Evolutionary conservation across 2,888 invertebrate species (phyloP), one percentile per base, ranked within the genome.

Genomic region (Sesia apiformis): DNA sequence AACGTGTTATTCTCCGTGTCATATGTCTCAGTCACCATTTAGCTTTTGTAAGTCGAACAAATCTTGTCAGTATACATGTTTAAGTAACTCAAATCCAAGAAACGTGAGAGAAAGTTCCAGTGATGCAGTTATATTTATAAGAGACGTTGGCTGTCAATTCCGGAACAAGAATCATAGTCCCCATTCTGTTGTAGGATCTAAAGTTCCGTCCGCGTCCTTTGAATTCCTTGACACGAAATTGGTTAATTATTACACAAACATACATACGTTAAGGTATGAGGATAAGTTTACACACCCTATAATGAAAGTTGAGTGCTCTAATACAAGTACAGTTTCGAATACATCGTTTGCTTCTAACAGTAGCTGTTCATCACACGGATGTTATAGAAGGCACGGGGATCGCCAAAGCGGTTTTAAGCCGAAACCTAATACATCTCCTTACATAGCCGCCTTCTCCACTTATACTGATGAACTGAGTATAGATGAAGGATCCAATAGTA

Each of bases 101-200:
- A 38, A 38, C 7, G 38, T 38, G 23, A 65, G 65, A 54, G 65
- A 66, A 46, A 63, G 55, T 41, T 23, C 56, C 0, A 76, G 71
- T 52, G 78, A 81, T 40, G 73, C 70, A 3, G 67, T 87, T 7
- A 66, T 87, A 58, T 87, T 77, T 56, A 81, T 88, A 42, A 78
- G 87, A 66, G 86, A 88, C 59, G 87, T 87, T 5, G 87, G 86
- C 4, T 88, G 87, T 61, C 88, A 88, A 59, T 86, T 85, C 60
- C 66, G 72, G 58, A 73, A 70, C 55, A 81, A 76, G 64, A 64
- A 40, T 7, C 62, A 57, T 58, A 64, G 67, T 3, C 69, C 67
- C 0, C 70, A 65, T 54, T 69, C 69, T 56, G 75, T 74, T 40
- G 55, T 70, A 39, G 69, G 69, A 52, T 66, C 71, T 4, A 78